These are phyloP conservation scores for Aurelia aurita complex sp. Pacific DNA, from an alignment of 30 jellyfish, hydroid and myxozoan genomes.

Conservation along the genomic window DNA sequence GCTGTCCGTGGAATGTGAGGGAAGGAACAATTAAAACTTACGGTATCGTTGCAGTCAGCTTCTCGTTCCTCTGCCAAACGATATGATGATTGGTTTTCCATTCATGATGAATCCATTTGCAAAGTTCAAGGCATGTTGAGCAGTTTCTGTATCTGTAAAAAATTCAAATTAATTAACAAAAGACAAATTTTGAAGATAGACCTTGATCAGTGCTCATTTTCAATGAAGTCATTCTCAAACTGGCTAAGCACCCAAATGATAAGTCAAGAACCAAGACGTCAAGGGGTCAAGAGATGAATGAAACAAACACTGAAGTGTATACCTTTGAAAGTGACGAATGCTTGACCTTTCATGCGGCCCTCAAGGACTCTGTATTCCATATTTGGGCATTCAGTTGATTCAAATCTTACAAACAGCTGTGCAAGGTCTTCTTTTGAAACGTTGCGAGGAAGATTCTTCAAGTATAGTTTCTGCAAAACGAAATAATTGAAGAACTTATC, in stretches of 20 bases:
- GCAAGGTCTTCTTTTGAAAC: constrained; percentile 77
- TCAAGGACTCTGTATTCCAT: constrained; percentile 77
- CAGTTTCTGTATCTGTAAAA: constrained; percentile 57
- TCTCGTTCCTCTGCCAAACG: constrained; percentile 52
- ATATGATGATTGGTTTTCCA: constrained; percentile 71
- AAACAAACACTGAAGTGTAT: background rate
- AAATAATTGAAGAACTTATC: background rate
- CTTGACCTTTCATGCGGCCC: constrained; percentile 93
- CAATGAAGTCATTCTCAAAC: too few relatives aligned
- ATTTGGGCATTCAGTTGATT: constrained; percentile 33
- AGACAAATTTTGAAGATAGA: too few relatives aligned
- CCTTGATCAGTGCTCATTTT: too few relatives aligned
- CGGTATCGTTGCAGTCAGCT: background rate
- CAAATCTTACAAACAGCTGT: constrained; percentile 66
- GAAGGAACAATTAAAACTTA: background rate
- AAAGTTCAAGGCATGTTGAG: constrained; percentile 50
- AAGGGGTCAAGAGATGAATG: too few relatives aligned
- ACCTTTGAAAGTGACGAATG: constrained; percentile 87
- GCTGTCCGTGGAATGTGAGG: too few relatives aligned
- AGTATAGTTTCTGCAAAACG: constrained; percentile 53
- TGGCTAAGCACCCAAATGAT: too few relatives aligned
- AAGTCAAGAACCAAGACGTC: too few relatives aligned
- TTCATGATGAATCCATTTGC: constrained; percentile 76
- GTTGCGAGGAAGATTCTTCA: constrained; percentile 66
- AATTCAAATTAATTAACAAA: background rate